Percentiles rank a stretch among this genome's conserved stretches.
These are phyloP conservation scores for Caenorhabditis wallacei DNA, from an alignment of 2,888 invertebrate genomes.

Conservation along the genomic window DNA sequence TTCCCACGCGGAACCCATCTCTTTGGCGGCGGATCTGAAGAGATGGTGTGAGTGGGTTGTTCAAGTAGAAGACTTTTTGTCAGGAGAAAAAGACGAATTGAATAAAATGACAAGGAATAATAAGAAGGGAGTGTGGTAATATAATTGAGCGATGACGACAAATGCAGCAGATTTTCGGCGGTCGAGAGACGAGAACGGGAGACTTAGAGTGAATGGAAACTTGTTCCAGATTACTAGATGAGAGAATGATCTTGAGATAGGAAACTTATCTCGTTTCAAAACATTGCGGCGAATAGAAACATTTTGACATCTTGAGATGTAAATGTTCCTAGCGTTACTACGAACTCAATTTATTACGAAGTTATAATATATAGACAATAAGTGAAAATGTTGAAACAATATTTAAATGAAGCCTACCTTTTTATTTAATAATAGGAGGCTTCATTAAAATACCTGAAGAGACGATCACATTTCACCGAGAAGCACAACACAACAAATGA, in stretches of 20 bases:
- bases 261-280: constrained; percentile 45
- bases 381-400: too few relatives aligned
- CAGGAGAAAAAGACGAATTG: constrained; percentile 24
- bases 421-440: background rate
- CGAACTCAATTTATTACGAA: background rate
- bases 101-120: constrained; percentile 29
- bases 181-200: constrained; percentile 32
- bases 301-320: constrained; percentile 12
- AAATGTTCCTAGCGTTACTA: background rate
- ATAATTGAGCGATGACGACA: constrained; percentile 55
- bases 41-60: constrained; percentile 1
- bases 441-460: constrained; percentile 15
- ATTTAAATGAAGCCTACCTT: too few relatives aligned
- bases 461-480: constrained; percentile 7
- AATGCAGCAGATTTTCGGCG: constrained; percentile 35
- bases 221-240: constrained; percentile 53
- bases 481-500: constrained; percentile 22
- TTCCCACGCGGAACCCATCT: constrained; percentile 64
- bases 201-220: constrained; percentile 44
- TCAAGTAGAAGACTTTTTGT: constrained; percentile 3
- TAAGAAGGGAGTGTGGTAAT: constrained; percentile 27
- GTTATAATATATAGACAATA: too few relatives aligned
- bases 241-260: constrained; percentile 43
- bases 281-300: constrained; percentile 29
- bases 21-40: constrained; percentile 57